These are phyloP conservation scores for Rhagologus leucostigma DNA, from an alignment of 2,113 vertebrate genomes.

Conservation along the genomic window DNA sequence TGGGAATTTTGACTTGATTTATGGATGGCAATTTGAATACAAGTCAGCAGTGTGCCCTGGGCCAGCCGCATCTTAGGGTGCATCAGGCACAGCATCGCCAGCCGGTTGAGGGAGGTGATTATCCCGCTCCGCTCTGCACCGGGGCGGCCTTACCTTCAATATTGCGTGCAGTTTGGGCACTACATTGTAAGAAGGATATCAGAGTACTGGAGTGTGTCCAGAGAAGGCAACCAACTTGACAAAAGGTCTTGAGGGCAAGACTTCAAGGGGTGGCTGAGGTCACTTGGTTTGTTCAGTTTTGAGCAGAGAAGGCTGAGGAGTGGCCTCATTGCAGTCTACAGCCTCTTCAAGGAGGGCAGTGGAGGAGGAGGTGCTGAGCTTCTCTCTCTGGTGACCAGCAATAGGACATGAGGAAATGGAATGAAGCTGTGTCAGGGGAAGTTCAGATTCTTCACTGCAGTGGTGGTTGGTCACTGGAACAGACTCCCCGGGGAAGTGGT, in stretches of 20 bases:
- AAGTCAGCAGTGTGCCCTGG: not conserved
- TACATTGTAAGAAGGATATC: not conserved
- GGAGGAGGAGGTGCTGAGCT: not conserved
- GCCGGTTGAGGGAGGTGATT: not conserved
- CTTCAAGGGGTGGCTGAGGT: not conserved
- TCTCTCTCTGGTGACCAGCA: not conserved
- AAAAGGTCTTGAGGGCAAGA: not conserved
- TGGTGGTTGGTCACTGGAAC: not conserved
- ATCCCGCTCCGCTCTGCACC: accelerated
- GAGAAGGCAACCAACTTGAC: not conserved
- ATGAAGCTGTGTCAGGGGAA: not conserved
- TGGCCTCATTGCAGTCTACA: not conserved
- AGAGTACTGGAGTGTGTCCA: not conserved
- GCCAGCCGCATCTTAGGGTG: not conserved
- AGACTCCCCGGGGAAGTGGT: not conserved
- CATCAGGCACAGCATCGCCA: not conserved
- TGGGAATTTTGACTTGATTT: not conserved
- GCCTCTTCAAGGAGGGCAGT: not conserved
- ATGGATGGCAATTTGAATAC: not conserved
- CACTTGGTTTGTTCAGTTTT: not conserved
- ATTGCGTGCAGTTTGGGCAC: not conserved
- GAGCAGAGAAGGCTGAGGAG: not conserved
- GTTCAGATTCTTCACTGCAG: accelerated
- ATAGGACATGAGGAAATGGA: not conserved
- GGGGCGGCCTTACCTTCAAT: not conserved